phyloP scores from a whole-genome alignment of 2,113 vertebrate species.

The Suricata suricatta region DNA sequence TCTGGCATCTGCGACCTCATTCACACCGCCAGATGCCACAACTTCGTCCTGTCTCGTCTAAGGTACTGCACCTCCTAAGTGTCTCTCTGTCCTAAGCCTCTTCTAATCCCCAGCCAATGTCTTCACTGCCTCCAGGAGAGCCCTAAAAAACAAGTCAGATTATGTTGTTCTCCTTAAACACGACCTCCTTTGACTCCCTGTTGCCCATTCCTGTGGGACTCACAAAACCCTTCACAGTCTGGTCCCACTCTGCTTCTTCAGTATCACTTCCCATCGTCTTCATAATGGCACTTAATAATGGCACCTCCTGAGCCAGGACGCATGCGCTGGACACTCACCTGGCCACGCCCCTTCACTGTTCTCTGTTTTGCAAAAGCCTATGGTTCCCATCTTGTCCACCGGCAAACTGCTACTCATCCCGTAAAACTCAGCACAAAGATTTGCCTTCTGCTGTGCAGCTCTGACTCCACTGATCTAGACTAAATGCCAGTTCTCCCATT shows the following conservation, averaged over 20 bases:
- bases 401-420: background rate
- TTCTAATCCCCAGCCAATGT: background rate
- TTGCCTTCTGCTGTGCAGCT: accelerated
- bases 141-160: background rate
- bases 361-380: background rate
- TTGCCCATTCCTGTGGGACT: background rate
- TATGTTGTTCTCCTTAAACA: background rate
- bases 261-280: background rate
- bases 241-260: background rate
- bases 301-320: accelerated
- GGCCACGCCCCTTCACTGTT: background rate
- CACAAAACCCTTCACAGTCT: background rate
- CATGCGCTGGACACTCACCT: accelerated
- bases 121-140: background rate
- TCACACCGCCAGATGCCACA: background rate
- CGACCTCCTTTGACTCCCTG: too few species aligned
- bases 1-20: background rate
- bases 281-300: accelerated
- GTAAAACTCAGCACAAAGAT: background rate
- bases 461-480: background rate
- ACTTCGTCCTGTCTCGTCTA: background rate
- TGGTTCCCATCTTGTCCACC: background rate
- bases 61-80: background rate
- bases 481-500: background rate
- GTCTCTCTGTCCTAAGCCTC: background rate